Evolutionary conservation across 64 coral and sea anemone species (phyloP).

Genomic region (Porites lutea): DNA sequence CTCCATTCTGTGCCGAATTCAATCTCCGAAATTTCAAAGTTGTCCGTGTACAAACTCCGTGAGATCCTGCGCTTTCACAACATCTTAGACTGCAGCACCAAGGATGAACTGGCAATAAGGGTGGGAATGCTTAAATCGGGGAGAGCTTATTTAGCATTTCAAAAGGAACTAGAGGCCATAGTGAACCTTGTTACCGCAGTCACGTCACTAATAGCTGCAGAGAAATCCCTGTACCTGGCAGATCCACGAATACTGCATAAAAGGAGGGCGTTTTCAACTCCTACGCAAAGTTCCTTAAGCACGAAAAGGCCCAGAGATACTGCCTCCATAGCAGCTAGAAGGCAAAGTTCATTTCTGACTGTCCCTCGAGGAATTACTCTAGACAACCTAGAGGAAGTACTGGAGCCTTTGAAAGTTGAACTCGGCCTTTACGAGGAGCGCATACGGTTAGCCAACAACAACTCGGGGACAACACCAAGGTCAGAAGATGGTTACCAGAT

Average conservation of each 20-base stretch:
- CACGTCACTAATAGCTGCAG: neutral
- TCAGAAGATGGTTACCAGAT: neutral
- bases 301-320: slow-evolving; percentile 30
- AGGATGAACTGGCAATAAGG: slow-evolving; percentile 52
- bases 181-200: slow-evolving; percentile 38
- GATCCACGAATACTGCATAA: slow-evolving; percentile 44
- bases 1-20: slow-evolving; percentile 10
- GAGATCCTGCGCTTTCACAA: slow-evolving; percentile 59
- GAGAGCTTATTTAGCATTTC: slow-evolving; percentile 25
- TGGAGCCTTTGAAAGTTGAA: slow-evolving; percentile 3
- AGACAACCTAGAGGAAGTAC: slow-evolving; percentile 39
- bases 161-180: slow-evolving; percentile 24
- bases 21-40: slow-evolving; percentile 47
- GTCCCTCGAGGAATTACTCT: neutral
- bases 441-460: neutral
- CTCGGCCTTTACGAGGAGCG: neutral
- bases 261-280: slow-evolving; percentile 33
- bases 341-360: slow-evolving; percentile 1
- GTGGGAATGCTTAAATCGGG: slow-evolving; percentile 57
- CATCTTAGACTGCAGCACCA: slow-evolving; percentile 51
- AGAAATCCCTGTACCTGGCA: slow-evolving; percentile 45
- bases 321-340: slow-evolving; percentile 3
- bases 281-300: neutral
- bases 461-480: neutral
- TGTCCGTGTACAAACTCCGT: slow-evolving; percentile 31